These are phyloP conservation scores for Clarias batrachus DNA, from an alignment of 2,113 vertebrate species.

Conservation along the genomic window DNA sequence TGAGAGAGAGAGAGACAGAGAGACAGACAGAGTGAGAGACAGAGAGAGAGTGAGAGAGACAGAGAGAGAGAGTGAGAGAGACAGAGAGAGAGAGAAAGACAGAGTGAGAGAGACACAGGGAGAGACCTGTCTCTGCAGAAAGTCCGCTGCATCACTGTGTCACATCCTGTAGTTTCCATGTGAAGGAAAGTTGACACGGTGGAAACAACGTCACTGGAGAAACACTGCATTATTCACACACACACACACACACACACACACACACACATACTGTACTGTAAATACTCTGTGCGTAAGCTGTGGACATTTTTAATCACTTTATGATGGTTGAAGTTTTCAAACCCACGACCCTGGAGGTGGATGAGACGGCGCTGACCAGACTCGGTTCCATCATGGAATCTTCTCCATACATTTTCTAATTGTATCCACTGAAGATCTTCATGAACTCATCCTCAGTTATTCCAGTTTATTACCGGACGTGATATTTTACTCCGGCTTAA, in stretches of 20 bases:
- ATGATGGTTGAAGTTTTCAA: no score
- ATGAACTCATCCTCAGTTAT: background rate
- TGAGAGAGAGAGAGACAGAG: no score
- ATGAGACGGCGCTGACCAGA: no score
- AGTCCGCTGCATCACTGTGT: background rate
- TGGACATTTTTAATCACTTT: no score
- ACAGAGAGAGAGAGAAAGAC: background rate
- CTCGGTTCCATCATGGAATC: no score
- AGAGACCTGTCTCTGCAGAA: background rate
- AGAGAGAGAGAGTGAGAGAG: background rate
- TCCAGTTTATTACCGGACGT: background rate
- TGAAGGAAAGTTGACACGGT: background rate
- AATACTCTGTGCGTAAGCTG: no score
- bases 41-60: background rate
- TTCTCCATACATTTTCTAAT: background rate
- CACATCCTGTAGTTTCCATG: background rate
- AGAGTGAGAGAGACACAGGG: background rate
- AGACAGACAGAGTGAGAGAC: no score
- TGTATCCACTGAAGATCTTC: background rate
- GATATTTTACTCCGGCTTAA: background rate
- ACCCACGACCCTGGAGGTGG: no score
- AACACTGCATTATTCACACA: slow-evolving; percentile 7
- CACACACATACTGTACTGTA: background rate
- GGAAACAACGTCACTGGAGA: background rate
- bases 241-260: background rate